phyloP scores from a whole-genome alignment of 1,140 invertebrate genomes.

The Melitaea cinxia region DNA sequence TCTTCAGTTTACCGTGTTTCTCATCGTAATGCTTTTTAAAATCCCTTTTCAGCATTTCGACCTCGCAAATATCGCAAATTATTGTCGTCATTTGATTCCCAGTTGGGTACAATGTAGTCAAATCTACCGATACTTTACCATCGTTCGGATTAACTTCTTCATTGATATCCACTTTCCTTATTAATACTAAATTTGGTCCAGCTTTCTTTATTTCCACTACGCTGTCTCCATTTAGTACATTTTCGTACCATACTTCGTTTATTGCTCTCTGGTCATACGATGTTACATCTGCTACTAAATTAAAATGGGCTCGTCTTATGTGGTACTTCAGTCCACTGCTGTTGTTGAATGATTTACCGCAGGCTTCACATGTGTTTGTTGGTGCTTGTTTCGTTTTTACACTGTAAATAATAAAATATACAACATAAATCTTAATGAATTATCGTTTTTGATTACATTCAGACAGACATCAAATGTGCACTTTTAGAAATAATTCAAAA shows the following conservation, averaged over 20 bases:
- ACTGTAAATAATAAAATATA: conserved; percentile 2
- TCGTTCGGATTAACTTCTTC: conserved; percentile 33
- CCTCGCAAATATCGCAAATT: conserved; percentile 32
- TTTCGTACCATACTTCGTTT: conserved; percentile 61
- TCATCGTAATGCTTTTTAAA: conserved; percentile 46
- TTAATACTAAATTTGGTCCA: conserved; percentile 40
- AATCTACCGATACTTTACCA: conserved; percentile 4
- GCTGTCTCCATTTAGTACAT: conserved; percentile 47
- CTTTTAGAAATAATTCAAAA: too few relatives aligned
- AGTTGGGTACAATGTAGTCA: conserved; percentile 23
- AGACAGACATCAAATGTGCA: too few relatives aligned
- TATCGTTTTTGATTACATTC: too few relatives aligned
- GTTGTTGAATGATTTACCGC: conserved; percentile 35
- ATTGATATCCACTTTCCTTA: conserved; percentile 39
- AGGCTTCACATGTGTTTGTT: conserved; percentile 39
- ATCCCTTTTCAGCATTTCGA: conserved; percentile 34
- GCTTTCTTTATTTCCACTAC: conserved; percentile 57
- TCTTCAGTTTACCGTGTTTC: conserved; percentile 30
- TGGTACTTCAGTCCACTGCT: conserved; percentile 41
- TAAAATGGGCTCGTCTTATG: conserved; percentile 51
- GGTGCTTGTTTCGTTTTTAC: background rate
- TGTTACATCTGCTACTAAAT: conserved; percentile 37
- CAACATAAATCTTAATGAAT: background rate
- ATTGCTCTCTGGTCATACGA: conserved; percentile 42
- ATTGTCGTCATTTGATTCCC: background rate